These are phyloP conservation scores for Aphis craccivora DNA, from an alignment of 1,140 invertebrate species.

Conservation along the genomic window DNA sequence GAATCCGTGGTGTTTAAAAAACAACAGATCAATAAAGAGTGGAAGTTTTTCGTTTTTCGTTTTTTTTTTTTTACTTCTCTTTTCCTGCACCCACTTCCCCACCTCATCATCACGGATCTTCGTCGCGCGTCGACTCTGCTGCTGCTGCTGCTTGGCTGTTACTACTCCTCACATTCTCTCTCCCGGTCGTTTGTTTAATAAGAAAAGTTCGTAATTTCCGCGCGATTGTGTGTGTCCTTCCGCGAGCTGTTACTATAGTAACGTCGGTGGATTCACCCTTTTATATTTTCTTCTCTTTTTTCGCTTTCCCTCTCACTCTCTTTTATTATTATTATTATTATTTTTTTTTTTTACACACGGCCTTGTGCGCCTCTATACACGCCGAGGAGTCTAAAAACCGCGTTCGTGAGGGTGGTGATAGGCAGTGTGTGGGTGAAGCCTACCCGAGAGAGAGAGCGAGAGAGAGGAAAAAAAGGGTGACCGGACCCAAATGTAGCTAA, in stretches of 20 bases:
- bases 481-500: constrained; percentile 52
- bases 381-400: constrained; percentile 49
- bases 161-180: constrained; percentile 30
- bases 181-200: constrained; percentile 57
- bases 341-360: constrained; percentile 47
- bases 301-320: constrained; percentile 58
- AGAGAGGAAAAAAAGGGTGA: constrained; percentile 51
- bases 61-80: constrained; percentile 34
- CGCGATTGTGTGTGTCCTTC: constrained; percentile 57
- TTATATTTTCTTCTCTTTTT: constrained; percentile 55
- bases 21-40: constrained; percentile 58
- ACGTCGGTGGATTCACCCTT: constrained; percentile 55
- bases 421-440: constrained; percentile 23
- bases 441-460: not conserved
- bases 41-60: constrained; percentile 46
- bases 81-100: not conserved
- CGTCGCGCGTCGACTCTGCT: not conserved
- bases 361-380: not conserved
- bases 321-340: constrained; percentile 58
- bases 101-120: not conserved
- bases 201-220: constrained; percentile 58
- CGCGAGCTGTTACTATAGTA: constrained; percentile 58
- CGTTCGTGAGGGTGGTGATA: constrained; percentile 22
- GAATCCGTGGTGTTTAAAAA: constrained; percentile 57
- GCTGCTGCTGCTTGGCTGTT: not conserved